Base-by-base conservation (phyloP, 1,140 invertebrate genomes). In the Drosophila baimaii region DNA sequence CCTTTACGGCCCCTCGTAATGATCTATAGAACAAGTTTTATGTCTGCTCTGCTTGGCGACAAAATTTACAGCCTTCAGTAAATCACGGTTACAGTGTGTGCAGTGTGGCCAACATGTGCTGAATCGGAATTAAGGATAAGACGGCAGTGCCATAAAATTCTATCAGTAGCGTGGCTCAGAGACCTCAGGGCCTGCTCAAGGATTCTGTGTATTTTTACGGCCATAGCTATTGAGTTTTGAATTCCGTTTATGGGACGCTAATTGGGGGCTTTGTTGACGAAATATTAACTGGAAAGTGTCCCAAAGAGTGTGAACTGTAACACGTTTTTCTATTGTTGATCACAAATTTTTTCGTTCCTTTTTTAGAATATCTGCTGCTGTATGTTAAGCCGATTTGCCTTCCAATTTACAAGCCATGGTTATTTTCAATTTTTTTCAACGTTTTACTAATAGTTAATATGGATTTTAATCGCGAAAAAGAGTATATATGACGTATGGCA, bases 11-110 rank as follows among this genome's bases (percentile, higher is more conserved):
- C 52, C 35, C 33, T 55, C 37, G 27, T 70, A 51, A 77, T 78
- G 57, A 77, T 52, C 57, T 55, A 62, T 52, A 65, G 19, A 65
- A 19, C 31, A 47, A 75, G 19, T 76, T 77, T 62, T 77, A 68
- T 77, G 72, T 37, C 37, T 35, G 33, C 43, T 8, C 68, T 46
- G 47, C 66, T 51, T 77, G 57, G 65, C 65, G 74, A 63, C 74
- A 58, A 59, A 79, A 79, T 79, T 79, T 79, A 79, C 47, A 65
- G 43, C 76, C 52, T 12, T 19, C 39, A 33, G 59, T 79, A 79
- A 79, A 79, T 79, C 75, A 58, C 10, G 23, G 39, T 1, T 35
- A 21, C 31, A 35, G 52, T 21, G 13, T 55, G 15, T 19, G 46
- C 15, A 63, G 61, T 23, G 43, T 17, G 33, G 43, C 21, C 25